Conservation (phyloP, 2,888 invertebrate genomes). For the Argyresthia albistria region DNA sequence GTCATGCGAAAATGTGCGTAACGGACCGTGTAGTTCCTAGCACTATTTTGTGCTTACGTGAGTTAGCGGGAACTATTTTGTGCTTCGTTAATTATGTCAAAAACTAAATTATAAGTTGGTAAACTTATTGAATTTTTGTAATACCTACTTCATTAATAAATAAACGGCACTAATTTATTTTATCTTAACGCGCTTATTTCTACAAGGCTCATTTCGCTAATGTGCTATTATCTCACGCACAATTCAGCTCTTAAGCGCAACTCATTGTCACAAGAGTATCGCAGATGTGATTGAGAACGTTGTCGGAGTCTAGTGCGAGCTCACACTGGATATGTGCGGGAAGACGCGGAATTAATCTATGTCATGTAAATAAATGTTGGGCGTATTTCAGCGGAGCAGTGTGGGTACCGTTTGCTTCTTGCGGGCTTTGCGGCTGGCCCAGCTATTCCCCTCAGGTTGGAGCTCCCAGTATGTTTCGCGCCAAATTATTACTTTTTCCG, state of each 20-base stretch:
- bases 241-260: background rate
- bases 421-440: constrained; percentile 17
- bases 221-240: too few relatives aligned
- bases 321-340: constrained; percentile 42
- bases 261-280: background rate
- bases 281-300: constrained; percentile 35
- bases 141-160: too few relatives aligned
- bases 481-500: background rate
- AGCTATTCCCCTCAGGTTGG: constrained; percentile 30
- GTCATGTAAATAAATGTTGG: constrained; percentile 60
- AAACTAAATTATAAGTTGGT: too few relatives aligned
- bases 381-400: constrained; percentile 35
- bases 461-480: constrained; percentile 15
- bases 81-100: too few relatives aligned
- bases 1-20: too few relatives aligned
- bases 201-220: too few relatives aligned
- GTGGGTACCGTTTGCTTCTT: constrained; percentile 15
- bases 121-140: too few relatives aligned
- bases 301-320: constrained; percentile 19
- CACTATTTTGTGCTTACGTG: too few relatives aligned
- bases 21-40: too few relatives aligned
- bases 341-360: constrained; percentile 57
- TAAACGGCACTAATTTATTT: too few relatives aligned
- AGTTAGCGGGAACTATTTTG: too few relatives aligned
- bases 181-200: too few relatives aligned